These are phyloP conservation scores for Ophion ventricosus DNA, from an alignment of 2,888 invertebrate genomes.

Conservation along the genomic window DNA sequence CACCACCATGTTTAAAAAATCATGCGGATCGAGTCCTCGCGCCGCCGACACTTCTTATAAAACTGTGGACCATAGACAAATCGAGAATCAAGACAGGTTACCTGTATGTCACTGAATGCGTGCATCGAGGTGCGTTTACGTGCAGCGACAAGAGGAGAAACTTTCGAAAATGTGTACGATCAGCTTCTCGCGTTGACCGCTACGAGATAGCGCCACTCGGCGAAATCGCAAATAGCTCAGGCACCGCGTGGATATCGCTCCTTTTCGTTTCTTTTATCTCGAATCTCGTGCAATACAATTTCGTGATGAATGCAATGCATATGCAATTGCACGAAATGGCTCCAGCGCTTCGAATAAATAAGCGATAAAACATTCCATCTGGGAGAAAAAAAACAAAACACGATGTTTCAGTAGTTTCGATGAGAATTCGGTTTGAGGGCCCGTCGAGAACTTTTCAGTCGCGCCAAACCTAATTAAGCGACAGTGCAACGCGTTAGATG, in stretches of 20 bases:
- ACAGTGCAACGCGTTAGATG: constrained; percentile 55
- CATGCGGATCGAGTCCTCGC: background rate
- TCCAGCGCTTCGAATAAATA: background rate
- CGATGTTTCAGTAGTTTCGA: background rate
- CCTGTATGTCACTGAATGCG: too few relatives aligned
- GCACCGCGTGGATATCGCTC: too few relatives aligned
- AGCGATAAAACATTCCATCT: background rate
- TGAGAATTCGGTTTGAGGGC: constrained; percentile 25
- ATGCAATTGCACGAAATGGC: background rate
- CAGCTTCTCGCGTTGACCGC: too few relatives aligned
- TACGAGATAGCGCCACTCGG: too few relatives aligned
- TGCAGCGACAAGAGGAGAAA: too few relatives aligned
- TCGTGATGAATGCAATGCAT: background rate
- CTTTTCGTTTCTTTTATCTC: too few relatives aligned
- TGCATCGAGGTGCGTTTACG: too few relatives aligned
- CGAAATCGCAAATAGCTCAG: too few relatives aligned
- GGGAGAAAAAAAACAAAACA: background rate
- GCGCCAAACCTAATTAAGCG: constrained; percentile 60
- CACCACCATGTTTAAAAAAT: constrained; percentile 18
- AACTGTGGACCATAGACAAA: too few relatives aligned
- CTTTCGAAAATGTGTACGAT: too few relatives aligned
- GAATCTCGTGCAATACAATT: too few relatives aligned
- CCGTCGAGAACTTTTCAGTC: constrained; percentile 48
- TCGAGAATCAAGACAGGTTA: too few relatives aligned
- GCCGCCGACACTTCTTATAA: background rate